A percentile compares a stretch with the other conserved stretches of the same genome.
Conservation (phyloP, 2,888 invertebrate genomes). For the Lottia gigantea region DNA sequence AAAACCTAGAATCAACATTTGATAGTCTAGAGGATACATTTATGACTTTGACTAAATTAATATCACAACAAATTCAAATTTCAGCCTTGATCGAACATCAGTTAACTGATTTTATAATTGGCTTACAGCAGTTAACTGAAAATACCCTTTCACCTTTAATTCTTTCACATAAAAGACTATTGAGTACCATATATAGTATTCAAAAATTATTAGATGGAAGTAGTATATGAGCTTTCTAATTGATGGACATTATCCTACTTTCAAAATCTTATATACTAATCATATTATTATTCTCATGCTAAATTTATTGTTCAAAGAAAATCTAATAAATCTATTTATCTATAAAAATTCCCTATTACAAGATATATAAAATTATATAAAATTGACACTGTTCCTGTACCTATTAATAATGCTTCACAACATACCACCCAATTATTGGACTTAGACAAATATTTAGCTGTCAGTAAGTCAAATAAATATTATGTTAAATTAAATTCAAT, state of each 20-base stretch:
- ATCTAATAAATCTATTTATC: constrained; percentile 14
- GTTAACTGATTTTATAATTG: not conserved
- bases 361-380: constrained; percentile 13
- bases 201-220: not conserved
- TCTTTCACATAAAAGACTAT: not conserved
- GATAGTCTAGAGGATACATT: not conserved
- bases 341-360: constrained; percentile 13
- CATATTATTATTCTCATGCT: constrained; percentile 8
- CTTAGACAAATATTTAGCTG: not conserved
- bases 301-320: constrained; percentile 16
- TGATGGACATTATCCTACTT: constrained; percentile 5
- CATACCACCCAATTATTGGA: not conserved
- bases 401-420: not conserved
- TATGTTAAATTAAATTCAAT: not conserved
- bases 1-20: not conserved
- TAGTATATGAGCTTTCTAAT: too few species aligned
- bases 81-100: constrained; percentile 1
- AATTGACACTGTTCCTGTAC: constrained; percentile 14
- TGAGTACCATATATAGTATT: not conserved
- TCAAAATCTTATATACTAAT: constrained; percentile 4
- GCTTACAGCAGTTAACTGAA: constrained; percentile 11
- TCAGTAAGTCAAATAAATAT: not conserved
- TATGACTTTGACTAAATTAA: not conserved
- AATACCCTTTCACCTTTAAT: constrained; percentile 12
- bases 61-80: not conserved